Evolutionary conservation across 2,888 invertebrate genomes (phyloP), one percentile per base, ranked within the genome.

Genomic region (Chydorus sphaericus): DNA sequence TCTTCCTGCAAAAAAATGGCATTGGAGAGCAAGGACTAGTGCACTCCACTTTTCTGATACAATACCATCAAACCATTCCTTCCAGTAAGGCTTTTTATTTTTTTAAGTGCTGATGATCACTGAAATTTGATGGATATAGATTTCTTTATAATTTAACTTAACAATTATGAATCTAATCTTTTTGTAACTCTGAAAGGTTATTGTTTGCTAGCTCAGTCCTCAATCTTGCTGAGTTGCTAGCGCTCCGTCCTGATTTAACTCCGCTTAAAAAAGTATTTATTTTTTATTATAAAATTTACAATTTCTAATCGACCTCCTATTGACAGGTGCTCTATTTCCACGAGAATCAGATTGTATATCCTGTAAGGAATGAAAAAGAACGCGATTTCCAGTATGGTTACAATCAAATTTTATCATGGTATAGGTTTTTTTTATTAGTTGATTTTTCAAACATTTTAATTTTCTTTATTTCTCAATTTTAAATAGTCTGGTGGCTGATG

Each of bases 311-410:
- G n/a, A n/a, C n/a, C n/a, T n/a, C n/a, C n/a, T n/a, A n/a, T n/a
- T n/a, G n/a, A n/a, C n/a, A n/a, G n/a, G n/a, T 84, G 23, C 70
- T 85, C 0, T 85, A 84, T 64, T 85, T 85, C 63, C 85, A 85
- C 66, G 85, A 85, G 68, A 85, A 85, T 67, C 84, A 85, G 65
- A 68, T 85, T 29, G 73, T 78, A 1, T 85, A 84, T 69, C 84
- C 85, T 1, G 77, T 80, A 14, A 72, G 76, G 51, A 73, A 78
- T 57, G 73, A 76, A 1, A 78, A 82, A 63, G 75, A 80, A 44
- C 70, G 83, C 59, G 84, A 85, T 67, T 80, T 82, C 61, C 84
- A 85, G 66, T 85, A 79, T 69, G 82, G 83, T 2, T 80, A 83
- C 60, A 85, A 84, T 69, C 81, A 85, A 69, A 80, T 85, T 50